Evolutionary conservation across 2,113 vertebrate species (phyloP), one percentile per base, ranked within the genome.

Genomic region (Reinhardtius hippoglossoides): DNA sequence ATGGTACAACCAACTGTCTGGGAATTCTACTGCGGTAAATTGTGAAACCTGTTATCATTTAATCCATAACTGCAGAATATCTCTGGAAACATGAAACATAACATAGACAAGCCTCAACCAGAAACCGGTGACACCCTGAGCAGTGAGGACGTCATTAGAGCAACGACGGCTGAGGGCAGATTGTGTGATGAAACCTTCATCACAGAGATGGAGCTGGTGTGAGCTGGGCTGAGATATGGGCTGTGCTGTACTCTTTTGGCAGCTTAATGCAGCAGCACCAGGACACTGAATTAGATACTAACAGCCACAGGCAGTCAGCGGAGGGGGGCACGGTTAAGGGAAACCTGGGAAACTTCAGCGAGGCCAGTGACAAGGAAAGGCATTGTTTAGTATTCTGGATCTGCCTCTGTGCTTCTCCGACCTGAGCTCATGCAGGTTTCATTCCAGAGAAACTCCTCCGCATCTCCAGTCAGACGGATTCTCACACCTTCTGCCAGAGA

Each of bases 321-420:
- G 68, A 67, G 54, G 72, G 62, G 63, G 74, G 76, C 59, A 56
- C 74, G 66, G 69, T 52, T 46, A 67, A 70, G 81, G 76, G 76
- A 67, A 84, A 84, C 71, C 63, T 78, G 81, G 78, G 84, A 71
- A 85, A 26, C 78, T 70, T 66, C 80, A 65, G 69, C 27, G 61
- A 71, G 67, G 54, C 46, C 40, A 26, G 54, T 73, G 74, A 86
- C 80, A 86, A 78, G 71, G 82, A 48, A 16, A 64, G n/a, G 61
- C 72, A 79, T 85, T 85, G 79, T 87, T 86, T 69, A 55, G 58
- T 66, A 56, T 78, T 60, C 67, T 71, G 58, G 66, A 65, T 73
- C 9, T 59, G 71, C 50, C 55, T 78, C 9, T 0, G 56, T 74
- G 60, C 40, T 59, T 58, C 35, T 80, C 71, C 20, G 68, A 79